Evolutionary conservation across 1,140 invertebrate genomes (phyloP).

Genomic region (Achroia grisella): DNA sequence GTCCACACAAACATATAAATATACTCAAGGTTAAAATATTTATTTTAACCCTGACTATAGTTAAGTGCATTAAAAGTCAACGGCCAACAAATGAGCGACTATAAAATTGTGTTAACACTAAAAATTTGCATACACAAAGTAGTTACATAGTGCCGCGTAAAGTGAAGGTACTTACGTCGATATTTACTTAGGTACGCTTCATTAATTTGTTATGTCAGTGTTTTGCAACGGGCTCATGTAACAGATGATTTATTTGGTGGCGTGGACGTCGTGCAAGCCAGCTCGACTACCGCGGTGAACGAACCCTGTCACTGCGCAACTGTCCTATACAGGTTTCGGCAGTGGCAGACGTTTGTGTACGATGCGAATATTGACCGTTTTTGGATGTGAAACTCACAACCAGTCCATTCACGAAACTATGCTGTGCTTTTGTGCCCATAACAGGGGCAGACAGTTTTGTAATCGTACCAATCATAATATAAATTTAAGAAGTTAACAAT

Average conservation of each 20-base stretch:
- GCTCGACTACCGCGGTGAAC: slow-evolving; percentile 49
- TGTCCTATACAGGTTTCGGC: slow-evolving; percentile 57
- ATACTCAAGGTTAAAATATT: no score
- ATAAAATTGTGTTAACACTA: not conserved
- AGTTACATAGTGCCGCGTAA: not conserved
- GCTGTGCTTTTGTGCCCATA: no score
- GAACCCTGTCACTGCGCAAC: slow-evolving; percentile 59
- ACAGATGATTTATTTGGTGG: slow-evolving; percentile 55
- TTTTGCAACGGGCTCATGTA: slow-evolving; percentile 28
- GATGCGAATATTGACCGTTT: slow-evolving; percentile 45
- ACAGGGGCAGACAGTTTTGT: no score
- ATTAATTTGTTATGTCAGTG: slow-evolving; percentile 27
- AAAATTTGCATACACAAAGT: not conserved
- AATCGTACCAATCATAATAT: no score
- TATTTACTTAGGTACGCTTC: slow-evolving; percentile 4
- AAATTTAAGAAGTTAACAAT: no score
- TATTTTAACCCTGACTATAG: no score
- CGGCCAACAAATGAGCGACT: no score
- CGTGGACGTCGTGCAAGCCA: slow-evolving; percentile 8
- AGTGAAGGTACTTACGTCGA: slow-evolving; percentile 4
- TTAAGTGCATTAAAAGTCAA: no score
- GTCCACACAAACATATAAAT: no score
- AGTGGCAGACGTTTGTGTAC: slow-evolving; percentile 47
- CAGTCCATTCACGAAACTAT: slow-evolving; percentile 38
- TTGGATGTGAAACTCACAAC: slow-evolving; percentile 37